These are phyloP conservation scores for Drosophila setosimentum DNA, from an alignment of 2,888 invertebrate species.

Conservation along the genomic window DNA sequence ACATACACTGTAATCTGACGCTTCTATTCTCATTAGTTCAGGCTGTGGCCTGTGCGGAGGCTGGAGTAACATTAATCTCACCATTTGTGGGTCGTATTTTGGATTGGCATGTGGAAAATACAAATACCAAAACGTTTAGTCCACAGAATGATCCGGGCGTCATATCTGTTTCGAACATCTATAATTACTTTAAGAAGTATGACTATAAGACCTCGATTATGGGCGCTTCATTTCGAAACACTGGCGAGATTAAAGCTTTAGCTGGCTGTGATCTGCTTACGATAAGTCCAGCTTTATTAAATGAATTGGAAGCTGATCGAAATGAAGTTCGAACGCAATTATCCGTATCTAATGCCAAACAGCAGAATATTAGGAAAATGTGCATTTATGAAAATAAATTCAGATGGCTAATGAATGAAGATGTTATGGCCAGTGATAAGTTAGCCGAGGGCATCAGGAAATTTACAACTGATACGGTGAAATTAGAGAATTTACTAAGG, in stretches of 20 bases:
- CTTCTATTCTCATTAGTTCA: slow-evolving; percentile 97
- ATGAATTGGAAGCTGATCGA: slow-evolving; percentile 92
- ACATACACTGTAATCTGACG: slow-evolving; percentile 99
- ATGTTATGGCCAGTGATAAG: slow-evolving; percentile 99
- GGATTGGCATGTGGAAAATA: slow-evolving; percentile 98
- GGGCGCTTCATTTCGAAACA: slow-evolving; percentile 99
- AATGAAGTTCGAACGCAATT: slow-evolving; percentile 88
- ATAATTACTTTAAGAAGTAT: slow-evolving; percentile 99
- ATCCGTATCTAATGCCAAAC: slow-evolving; percentile 88
- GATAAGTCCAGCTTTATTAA: slow-evolving; percentile 95
- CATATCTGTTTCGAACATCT: slow-evolving; percentile 96
- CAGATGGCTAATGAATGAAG: slow-evolving; percentile 98
- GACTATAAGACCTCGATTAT: slow-evolving; percentile 98
- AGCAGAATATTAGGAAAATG: slow-evolving; percentile 90
- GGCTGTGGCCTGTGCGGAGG: slow-evolving; percentile 99
- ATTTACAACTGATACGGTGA: slow-evolving; percentile 96
- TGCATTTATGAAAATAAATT: slow-evolving; percentile 93
- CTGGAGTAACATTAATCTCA: slow-evolving; percentile 98
- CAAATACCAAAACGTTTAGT: slow-evolving; percentile 92
- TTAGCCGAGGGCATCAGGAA: slow-evolving; percentile 98
- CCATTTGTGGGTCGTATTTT: slow-evolving; percentile 99
- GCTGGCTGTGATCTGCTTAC: slow-evolving; percentile 98
- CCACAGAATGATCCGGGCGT: slow-evolving; percentile 98
- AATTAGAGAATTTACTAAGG: slow-evolving; percentile 89
- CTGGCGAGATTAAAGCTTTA: slow-evolving; percentile 95